phyloP scores from a whole-genome alignment of 1,140 invertebrate species.

The Lerema accius region DNA sequence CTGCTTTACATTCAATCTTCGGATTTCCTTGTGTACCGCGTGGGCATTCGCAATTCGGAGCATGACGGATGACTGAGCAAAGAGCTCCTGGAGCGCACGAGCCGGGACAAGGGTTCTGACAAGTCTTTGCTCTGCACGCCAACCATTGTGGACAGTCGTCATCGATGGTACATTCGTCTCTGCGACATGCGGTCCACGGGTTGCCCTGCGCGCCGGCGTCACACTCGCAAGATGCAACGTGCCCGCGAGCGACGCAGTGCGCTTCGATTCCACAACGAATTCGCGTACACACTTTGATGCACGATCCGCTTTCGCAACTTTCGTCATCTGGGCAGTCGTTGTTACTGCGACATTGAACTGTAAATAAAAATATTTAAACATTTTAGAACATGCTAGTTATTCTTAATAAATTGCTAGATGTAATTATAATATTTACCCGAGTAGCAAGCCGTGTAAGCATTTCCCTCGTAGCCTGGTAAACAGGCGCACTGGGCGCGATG shows the following conservation, averaged over 20 bases:
- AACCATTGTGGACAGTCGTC: conserved; percentile 89
- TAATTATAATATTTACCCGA: conserved; percentile 82
- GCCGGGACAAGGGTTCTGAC: conserved; percentile 91
- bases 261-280: conserved; percentile 93
- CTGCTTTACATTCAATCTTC: conserved; percentile 84
- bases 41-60: conserved; percentile 90
- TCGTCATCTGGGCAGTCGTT: conserved; percentile 91
- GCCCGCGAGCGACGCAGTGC: conserved; percentile 88
- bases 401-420: too few species aligned
- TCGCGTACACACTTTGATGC: conserved; percentile 90
- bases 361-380: conserved; percentile 57
- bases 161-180: conserved; percentile 89
- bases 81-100: conserved; percentile 86
- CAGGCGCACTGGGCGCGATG: conserved; percentile 94
- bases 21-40: conserved; percentile 93
- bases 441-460: conserved; percentile 90
- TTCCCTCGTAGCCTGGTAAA: conserved; percentile 91
- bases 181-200: conserved; percentile 88
- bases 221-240: conserved; percentile 91
- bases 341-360: conserved; percentile 93
- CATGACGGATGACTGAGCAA: conserved; percentile 91
- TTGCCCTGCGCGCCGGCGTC: conserved; percentile 89
- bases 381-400: too few species aligned
- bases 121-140: conserved; percentile 89
- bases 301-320: conserved; percentile 93